Percentiles rank a stretch among this genome's conserved stretches.
Evolutionary conservation across 2,113 vertebrate species (phyloP).

Genomic region (Antechinus stuartii): DNA sequence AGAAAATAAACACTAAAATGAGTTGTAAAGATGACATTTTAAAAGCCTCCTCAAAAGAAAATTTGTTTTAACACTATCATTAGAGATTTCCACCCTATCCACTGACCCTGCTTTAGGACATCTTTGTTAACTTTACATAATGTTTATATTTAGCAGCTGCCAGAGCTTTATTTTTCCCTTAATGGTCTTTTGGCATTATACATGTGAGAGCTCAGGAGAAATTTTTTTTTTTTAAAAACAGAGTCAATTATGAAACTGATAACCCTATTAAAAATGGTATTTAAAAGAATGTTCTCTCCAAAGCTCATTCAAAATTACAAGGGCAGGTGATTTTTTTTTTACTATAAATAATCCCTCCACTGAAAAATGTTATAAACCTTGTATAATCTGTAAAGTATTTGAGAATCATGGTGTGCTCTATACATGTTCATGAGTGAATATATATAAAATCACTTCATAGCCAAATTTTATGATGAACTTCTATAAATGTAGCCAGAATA

Average conservation of each 20-base stretch:
- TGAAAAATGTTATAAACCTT: background rate
- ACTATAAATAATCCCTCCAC: background rate
- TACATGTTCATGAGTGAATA: background rate
- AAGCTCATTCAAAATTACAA: background rate
- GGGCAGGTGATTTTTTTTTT: background rate
- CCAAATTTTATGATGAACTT: background rate
- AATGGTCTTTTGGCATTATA: conserved; percentile 18
- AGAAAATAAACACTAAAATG: conserved; percentile 49
- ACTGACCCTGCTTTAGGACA: conserved; percentile 34
- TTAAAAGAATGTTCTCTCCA: background rate
- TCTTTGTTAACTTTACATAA: conserved; percentile 37
- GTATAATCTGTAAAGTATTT: background rate
- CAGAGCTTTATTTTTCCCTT: conserved; percentile 37
- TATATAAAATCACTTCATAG: background rate
- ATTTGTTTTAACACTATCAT: conserved; percentile 41
- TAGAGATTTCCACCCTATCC: conserved; percentile 46
- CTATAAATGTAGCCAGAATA: background rate
- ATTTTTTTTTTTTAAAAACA: background rate
- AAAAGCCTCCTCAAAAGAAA: background rate
- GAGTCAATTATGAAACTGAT: background rate
- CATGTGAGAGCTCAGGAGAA: conserved; percentile 6
- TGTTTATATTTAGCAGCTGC: conserved; percentile 5
- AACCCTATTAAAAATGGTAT: background rate
- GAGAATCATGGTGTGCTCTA: background rate
- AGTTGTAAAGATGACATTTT: conserved; percentile 40